phyloP scores from a whole-genome alignment of 2,888 invertebrate species.

The Cetonia aurata region DNA sequence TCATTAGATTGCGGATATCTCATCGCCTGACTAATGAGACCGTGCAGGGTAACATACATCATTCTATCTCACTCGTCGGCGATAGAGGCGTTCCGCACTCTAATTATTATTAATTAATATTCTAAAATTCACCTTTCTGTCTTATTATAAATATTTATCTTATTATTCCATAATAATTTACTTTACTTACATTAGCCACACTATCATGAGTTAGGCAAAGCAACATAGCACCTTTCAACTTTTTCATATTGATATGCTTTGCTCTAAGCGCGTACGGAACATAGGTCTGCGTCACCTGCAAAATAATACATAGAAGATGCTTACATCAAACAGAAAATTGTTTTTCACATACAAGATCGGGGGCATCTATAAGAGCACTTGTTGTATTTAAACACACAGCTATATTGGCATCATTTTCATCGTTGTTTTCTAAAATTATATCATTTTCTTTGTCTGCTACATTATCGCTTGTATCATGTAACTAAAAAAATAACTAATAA shows the following conservation, averaged over 20 bases:
- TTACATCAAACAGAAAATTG: background rate
- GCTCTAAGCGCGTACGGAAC: conserved; percentile 86
- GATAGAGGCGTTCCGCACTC: too few species aligned
- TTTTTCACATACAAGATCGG: conserved; percentile 33
- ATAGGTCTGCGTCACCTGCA: conserved; percentile 77
- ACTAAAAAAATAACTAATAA: conserved; percentile 7
- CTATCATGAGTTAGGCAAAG: conserved; percentile 68
- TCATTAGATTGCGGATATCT: background rate
- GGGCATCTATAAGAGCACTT: conserved; percentile 29
- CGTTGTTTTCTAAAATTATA: background rate
- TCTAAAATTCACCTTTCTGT: too few species aligned
- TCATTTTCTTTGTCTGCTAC: background rate
- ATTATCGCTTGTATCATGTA: conserved; percentile 16
- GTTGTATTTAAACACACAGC: conserved; percentile 17
- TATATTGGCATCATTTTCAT: background rate
- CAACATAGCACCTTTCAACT: conserved; percentile 84
- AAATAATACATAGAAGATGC: conserved; percentile 23
- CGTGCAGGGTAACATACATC: too few species aligned
- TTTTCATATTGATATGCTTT: conserved; percentile 89
- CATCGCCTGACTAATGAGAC: background rate
- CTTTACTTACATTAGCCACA: conserved; percentile 52
- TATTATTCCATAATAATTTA: background rate
- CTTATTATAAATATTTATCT: too few species aligned
- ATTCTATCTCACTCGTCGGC: too few species aligned
- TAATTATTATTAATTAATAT: too few species aligned